phyloP scores from a whole-genome alignment of 1,140 invertebrate genomes.

The Phymorhynchus buccinoides region DNA sequence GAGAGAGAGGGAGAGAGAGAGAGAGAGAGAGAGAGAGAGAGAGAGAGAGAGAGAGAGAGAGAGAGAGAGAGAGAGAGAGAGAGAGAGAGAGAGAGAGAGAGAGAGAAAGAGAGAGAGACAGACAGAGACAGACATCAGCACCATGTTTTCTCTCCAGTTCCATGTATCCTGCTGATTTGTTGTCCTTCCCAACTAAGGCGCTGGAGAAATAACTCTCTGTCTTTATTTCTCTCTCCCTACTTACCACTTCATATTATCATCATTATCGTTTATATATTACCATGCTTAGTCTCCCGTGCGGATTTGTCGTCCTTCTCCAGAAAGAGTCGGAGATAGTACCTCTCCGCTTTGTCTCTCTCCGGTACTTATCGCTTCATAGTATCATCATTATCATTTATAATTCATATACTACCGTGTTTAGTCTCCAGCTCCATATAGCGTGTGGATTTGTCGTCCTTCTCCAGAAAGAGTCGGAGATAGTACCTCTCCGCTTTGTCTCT shows the following conservation, averaged over 20 bases:
- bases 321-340: constrained; percentile 58
- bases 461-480: constrained; percentile 56
- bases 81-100: no score
- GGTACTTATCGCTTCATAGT: no score
- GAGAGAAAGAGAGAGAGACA: no score
- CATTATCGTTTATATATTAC: constrained; percentile 40
- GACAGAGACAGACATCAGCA: no score
- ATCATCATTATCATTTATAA: background rate
- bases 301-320: constrained; percentile 54
- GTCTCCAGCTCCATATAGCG: no score
- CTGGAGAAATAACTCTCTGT: constrained; percentile 59
- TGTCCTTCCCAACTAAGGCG: constrained; percentile 51
- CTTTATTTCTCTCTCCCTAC: constrained; percentile 63
- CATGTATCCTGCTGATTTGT: constrained; percentile 52
- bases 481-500: constrained; percentile 62
- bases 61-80: no score
- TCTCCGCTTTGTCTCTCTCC: constrained; percentile 63
- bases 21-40: no score
- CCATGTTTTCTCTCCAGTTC: constrained; percentile 62
- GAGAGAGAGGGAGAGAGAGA: no score
- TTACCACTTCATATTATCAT: no score
- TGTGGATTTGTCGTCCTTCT: constrained; percentile 52
- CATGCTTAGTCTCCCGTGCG: constrained; percentile 58
- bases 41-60: no score
- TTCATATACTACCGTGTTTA: constrained; percentile 64